These are phyloP conservation scores for Hetaerina titia DNA, from an alignment of 2,888 invertebrate species.

Conservation along the genomic window DNA sequence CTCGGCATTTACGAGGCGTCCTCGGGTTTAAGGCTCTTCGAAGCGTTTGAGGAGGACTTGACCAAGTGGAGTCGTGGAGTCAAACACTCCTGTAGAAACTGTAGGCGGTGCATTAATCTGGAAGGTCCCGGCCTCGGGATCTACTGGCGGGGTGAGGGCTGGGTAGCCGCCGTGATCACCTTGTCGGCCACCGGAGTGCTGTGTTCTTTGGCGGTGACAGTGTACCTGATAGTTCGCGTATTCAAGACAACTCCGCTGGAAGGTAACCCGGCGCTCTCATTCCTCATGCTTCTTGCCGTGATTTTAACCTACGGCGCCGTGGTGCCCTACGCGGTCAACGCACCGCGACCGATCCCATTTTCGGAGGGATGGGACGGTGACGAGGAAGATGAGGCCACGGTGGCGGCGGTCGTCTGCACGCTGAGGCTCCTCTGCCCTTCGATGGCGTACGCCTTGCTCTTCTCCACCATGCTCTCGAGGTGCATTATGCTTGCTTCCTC, in stretches of 20 bases:
- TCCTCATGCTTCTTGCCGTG: conserved; percentile 77
- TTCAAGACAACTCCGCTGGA: conserved; percentile 80
- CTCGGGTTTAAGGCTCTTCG: conserved; percentile 12
- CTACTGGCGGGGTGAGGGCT: conserved; percentile 73
- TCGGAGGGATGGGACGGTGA: conserved; percentile 41
- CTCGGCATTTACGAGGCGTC: conserved; percentile 37
- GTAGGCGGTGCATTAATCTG: conserved; percentile 52
- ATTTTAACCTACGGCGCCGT: conserved; percentile 76
- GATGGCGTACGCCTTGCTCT: conserved; percentile 82
- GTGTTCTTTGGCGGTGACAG: conserved; percentile 82
- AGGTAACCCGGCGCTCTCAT: conserved; percentile 81
- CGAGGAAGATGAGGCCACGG: conserved; percentile 68
- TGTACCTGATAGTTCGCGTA: conserved; percentile 83
- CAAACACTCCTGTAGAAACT: conserved; percentile 47
- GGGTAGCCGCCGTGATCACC: conserved; percentile 83
- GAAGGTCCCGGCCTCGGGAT: conserved; percentile 44
- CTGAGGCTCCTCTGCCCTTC: conserved; percentile 81
- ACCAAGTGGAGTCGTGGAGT: conserved; percentile 20
- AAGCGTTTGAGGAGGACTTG: conserved; percentile 39
- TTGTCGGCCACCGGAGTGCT: conserved; percentile 84
- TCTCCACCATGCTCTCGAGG: conserved; percentile 83
- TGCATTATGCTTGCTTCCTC: conserved; percentile 84
- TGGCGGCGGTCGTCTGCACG: conserved; percentile 77
- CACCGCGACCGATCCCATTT: conserved; percentile 69
- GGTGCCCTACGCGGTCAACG: conserved; percentile 76